Conservation (phyloP, 1,140 invertebrate genomes). For the Aradophagus sp. region DNA sequence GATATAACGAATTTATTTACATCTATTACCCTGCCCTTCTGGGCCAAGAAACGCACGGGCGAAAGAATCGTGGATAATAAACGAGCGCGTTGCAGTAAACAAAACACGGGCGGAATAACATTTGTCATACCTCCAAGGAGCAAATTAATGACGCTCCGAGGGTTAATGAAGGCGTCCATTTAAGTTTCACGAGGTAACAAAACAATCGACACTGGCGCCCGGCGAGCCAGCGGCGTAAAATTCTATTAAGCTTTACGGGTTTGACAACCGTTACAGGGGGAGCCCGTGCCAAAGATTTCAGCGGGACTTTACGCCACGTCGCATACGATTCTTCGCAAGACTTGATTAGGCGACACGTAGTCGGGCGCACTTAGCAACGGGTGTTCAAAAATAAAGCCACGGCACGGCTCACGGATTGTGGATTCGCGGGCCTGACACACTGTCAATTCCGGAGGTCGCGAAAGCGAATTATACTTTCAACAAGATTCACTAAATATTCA, state of each 20-base stretch:
- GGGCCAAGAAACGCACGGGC: slow-evolving; percentile 22
- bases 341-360: too few species aligned
- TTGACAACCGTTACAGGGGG: slow-evolving; percentile 19
- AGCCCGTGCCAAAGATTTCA: slow-evolving; percentile 25
- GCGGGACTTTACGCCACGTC: slow-evolving; percentile 17
- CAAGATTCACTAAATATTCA: slow-evolving; percentile 13
- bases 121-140: slow-evolving; percentile 18
- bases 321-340: too few species aligned
- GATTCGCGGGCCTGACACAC: slow-evolving; percentile 14
- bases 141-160: not conserved
- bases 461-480: slow-evolving; percentile 16
- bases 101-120: slow-evolving; percentile 6
- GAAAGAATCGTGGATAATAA: slow-evolving; percentile 36
- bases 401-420: slow-evolving; percentile 30
- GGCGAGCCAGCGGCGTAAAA: slow-evolving; percentile 24
- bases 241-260: slow-evolving; percentile 22
- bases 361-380: too few species aligned
- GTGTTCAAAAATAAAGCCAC: slow-evolving; percentile 26
- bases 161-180: slow-evolving; percentile 24
- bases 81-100: slow-evolving; percentile 16
- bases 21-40: too few species aligned
- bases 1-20: too few species aligned
- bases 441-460: slow-evolving; percentile 14
- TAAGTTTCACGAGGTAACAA: slow-evolving; percentile 26
- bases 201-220: slow-evolving; percentile 23